These are phyloP conservation scores for Edolisoma coerulescens DNA, from an alignment of 2,113 vertebrate genomes.

Conservation along the genomic window DNA sequence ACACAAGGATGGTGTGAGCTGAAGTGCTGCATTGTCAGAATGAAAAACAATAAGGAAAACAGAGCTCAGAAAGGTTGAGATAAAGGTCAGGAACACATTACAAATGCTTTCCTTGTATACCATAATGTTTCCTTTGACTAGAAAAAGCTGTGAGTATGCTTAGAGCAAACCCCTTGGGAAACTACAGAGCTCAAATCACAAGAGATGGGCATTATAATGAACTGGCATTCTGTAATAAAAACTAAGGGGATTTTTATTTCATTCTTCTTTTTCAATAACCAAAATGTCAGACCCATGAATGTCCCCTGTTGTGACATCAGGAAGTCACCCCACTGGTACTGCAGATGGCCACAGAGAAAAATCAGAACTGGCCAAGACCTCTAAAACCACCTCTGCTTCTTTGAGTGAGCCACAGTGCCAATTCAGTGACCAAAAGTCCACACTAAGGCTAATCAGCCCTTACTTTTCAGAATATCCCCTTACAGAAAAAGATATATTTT, in stretches of 20 bases:
- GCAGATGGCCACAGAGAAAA: neutral
- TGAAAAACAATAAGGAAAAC: neutral
- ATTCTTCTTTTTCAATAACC: neutral
- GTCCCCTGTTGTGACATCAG: neutral
- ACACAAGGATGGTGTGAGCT: neutral
- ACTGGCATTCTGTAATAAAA: neutral
- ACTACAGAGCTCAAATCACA: neutral
- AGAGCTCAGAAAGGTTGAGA: neutral
- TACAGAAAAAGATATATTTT: neutral
- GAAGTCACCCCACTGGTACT: neutral
- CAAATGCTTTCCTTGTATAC: neutral
- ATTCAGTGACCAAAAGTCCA: neutral
- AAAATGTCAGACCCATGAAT: neutral
- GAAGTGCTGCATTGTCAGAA: neutral
- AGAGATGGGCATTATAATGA: neutral
- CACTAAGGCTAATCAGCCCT: neutral
- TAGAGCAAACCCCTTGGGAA: neutral
- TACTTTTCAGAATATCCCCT: neutral
- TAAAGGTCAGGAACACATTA: neutral
- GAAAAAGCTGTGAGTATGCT: neutral
- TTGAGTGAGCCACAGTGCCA: neutral
- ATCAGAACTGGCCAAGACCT: neutral
- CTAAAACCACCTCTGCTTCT: neutral
- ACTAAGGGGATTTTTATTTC: neutral
- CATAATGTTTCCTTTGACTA: neutral